These are phyloP conservation scores for Oscheius sp. DNA, from an alignment of 2,888 invertebrate genomes.

Conservation along the genomic window DNA sequence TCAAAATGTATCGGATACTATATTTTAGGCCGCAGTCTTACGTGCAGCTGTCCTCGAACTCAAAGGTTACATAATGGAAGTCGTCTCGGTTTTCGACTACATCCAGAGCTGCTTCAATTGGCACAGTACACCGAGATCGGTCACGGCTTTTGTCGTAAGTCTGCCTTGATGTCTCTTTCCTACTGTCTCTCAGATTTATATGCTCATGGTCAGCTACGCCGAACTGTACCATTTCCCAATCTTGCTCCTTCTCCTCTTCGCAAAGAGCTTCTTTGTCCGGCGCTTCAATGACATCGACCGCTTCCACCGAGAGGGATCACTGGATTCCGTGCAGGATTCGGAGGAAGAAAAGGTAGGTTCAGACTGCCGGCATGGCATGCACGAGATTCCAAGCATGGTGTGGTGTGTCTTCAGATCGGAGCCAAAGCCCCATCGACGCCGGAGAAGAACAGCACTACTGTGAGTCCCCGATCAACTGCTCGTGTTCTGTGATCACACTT, in stretches of 20 bases:
- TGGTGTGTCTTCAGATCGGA: conserved; percentile 24
- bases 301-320: conserved; percentile 9
- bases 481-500: background rate
- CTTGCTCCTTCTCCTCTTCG: conserved; percentile 79
- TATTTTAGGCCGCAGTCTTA: conserved; percentile 81
- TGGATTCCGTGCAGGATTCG: conserved; percentile 29
- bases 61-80: conserved; percentile 87
- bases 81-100: conserved; percentile 89
- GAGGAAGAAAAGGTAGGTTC: conserved; percentile 51
- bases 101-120: conserved; percentile 96
- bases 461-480: background rate
- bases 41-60: conserved; percentile 91
- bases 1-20: background rate
- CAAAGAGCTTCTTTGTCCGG: conserved; percentile 79
- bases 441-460: conserved; percentile 10
- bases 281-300: conserved; percentile 12
- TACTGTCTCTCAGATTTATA: conserved; percentile 79
- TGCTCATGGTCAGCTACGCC: conserved; percentile 90
- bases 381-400: conserved; percentile 1
- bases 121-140: conserved; percentile 89
- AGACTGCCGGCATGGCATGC: background rate
- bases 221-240: conserved; percentile 94
- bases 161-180: background rate
- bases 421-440: conserved; percentile 18
- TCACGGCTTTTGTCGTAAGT: conserved; percentile 80